These are phyloP conservation scores for Burhinus oedicnemus DNA, from an alignment of 2,113 vertebrate species.

Conservation along the genomic window DNA sequence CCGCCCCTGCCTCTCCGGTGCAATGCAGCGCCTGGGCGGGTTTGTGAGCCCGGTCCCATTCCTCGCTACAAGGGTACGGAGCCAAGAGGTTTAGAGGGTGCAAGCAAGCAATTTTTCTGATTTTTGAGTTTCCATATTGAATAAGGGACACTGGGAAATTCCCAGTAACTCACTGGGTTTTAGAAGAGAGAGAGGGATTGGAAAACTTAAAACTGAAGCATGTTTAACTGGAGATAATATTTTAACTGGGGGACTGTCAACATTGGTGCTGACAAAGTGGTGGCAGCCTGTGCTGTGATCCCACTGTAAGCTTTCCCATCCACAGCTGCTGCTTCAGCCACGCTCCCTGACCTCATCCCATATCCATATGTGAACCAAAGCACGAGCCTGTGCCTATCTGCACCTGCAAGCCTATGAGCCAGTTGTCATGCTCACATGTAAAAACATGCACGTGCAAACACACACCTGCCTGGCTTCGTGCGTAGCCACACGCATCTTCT, in stretches of 20 bases:
- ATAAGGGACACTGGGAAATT: not conserved
- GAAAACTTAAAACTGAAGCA: too few relatives aligned
- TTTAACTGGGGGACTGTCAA: not conserved
- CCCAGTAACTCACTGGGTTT: not conserved
- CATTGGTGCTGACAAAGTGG: rapidly evolving
- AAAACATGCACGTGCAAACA: rapidly evolving
- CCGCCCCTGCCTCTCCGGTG: not conserved
- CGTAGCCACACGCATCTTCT: rapidly evolving
- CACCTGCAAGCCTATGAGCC: rapidly evolving
- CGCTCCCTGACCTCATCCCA: rapidly evolving
- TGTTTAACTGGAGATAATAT: rapidly evolving
- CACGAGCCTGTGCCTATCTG: not conserved
- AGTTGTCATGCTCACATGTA: rapidly evolving
- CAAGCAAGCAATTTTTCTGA: too few relatives aligned
- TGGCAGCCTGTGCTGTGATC: not conserved
- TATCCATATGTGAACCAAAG: rapidly evolving
- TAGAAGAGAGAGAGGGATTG: not conserved
- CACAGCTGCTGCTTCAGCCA: rapidly evolving
- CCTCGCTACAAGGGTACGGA: rapidly evolving
- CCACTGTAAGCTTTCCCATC: not conserved
- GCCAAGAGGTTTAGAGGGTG: not conserved
- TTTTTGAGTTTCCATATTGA: not conserved
- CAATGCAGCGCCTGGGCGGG: not conserved
- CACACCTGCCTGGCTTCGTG: not conserved
- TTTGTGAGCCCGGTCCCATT: rapidly evolving